Base-by-base conservation (phyloP, 53 echinoderm and acorn worm genomes). In the Paracentrotus lividus region DNA sequence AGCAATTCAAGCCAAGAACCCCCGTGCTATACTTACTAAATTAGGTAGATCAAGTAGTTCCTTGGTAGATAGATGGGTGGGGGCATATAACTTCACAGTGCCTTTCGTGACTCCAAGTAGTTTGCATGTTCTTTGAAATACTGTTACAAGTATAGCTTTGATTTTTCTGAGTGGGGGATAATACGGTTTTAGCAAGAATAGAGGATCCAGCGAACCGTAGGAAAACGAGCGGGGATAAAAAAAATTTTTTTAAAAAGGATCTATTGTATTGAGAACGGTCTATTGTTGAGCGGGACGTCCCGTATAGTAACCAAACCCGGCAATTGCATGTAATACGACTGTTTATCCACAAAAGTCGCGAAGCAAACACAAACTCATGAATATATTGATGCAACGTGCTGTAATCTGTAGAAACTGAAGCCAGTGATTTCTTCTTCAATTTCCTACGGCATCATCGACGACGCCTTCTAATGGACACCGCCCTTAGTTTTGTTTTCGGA, bases 361-460 rank as follows among this genome's bases (percentile, higher is more conserved):
- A 81, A 47, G 81, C 81, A 81, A 81, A 81, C 81, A 81, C 81
- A 40, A 27, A 47, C 81, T 45, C 47, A 81, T 81, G 81, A 47
- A 81, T 81, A 26, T 47, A 81, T 81, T 81, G 81, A 47, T 45
- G 47, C 26, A 47, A 81, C 81, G 81, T 47, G 81, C 47, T 10
- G 43, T 77, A 18, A 77, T 77, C 77, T 77, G 16, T 42, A 45
- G 81, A 45, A 81, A 81, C 26, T 81, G 81, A 47, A 45, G 47
- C 44, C 81, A n/a, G 81, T 47, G 81, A 81, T 81, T 81, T 49
- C 47, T 47, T 45, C 81, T 81, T 81, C 44, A 81, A 81, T 45
- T 26, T 47, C 47, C 31, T 26, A 47, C 47, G 38, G n/a, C n/a
- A n/a, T n/a, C n/a, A n/a, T n/a, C n/a, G n/a, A 24, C 49, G 81